Conservation (phyloP, 2,888 invertebrate genomes). For the Limnephilus marmoratus region DNA sequence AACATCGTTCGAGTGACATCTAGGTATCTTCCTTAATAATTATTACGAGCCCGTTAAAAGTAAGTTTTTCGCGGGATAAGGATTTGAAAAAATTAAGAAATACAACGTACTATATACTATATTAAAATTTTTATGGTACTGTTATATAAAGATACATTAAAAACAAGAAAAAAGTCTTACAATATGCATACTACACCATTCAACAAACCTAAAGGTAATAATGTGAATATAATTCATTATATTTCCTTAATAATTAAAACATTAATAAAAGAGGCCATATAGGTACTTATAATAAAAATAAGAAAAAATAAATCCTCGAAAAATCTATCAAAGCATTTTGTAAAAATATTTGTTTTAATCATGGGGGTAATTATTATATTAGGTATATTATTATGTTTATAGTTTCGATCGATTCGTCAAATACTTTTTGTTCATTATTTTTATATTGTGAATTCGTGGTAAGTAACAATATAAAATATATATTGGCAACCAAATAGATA, state of each 20-base stretch:
- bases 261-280: too few species aligned
- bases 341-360: too few species aligned
- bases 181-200: too few species aligned
- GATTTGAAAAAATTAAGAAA: background rate
- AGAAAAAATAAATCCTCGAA: too few species aligned
- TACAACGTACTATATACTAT: background rate
- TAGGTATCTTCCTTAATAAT: background rate
- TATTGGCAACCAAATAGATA: too few species aligned
- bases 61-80: background rate
- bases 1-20: background rate
- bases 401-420: background rate
- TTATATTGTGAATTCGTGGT: background rate
- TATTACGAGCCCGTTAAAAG: background rate
- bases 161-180: too few species aligned
- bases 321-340: too few species aligned
- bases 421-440: background rate
- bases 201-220: too few species aligned
- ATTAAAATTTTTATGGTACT: background rate
- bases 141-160: background rate
- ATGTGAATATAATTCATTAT: too few species aligned
- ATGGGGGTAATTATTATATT: too few species aligned
- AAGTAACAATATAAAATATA: background rate
- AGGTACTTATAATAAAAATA: too few species aligned
- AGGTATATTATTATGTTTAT: background rate
- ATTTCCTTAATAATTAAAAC: too few species aligned